Evolutionary conservation across 1,140 invertebrate genomes (phyloP), one percentile per base, ranked within the genome.

Genomic region (Drosophila parabipectinata): DNA sequence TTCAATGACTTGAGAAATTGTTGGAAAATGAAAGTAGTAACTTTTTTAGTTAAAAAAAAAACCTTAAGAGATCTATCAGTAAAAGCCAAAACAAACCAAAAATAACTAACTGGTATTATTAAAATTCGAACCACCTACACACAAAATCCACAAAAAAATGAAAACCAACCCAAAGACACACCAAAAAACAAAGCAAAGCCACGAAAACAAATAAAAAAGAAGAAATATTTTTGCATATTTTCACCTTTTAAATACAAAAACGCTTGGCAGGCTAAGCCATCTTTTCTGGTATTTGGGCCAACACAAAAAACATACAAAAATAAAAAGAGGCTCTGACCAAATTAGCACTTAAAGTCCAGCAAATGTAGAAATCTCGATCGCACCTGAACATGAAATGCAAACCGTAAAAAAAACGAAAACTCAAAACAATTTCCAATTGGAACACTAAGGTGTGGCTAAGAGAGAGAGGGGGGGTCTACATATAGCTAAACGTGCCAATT

Each of bases 261-360:
- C 51, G 14, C 34, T 60, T 60, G 58, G 14, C 28, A 32, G 14
- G 14, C 28, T 14, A 14, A 34, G 30, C 71, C 41, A 73, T 77
- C 62, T 81, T 66, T 30, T 37, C 12, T 51, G 58, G 56, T 77
- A 81, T 77, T 77, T 77, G 51, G 73, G 79, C 55, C 73, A 82
- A 39, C 30, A 15, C 10, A 47, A 30, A 32, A 24, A 18, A 21
- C 1, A 10, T 12, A 21, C 1, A 10, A 47, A 45, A 5, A 47
- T 9, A 24, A 9, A 24, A 21, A 3, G 44, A 3, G 61, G 26
- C 26, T 51, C 39, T 55, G 52, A 47, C 48, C 28, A 72, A 81
- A 81, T 77, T 81, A 73, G 67, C 78, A 64, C 61, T 72, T 52
- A 30, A 57, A 59, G 32, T 50, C 52, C 52, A 57, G 66, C 67